Conservation (phyloP, 2,797 vertebrate genomes). For the Toxotes lorentzi region DNA sequence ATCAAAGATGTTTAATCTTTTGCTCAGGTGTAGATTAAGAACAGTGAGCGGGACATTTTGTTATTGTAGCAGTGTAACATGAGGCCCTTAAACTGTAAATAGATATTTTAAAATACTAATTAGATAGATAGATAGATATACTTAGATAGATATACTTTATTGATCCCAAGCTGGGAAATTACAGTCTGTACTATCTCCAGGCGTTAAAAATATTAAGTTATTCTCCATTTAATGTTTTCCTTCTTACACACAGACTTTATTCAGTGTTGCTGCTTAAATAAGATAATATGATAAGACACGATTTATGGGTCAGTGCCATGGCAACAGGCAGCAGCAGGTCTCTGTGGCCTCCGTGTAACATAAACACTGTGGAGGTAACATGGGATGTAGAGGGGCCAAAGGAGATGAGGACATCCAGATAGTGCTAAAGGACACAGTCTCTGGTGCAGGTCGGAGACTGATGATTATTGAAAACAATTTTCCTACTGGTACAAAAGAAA, state of each 20-base stretch:
- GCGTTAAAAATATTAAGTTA: not conserved
- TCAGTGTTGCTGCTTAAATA: conserved; percentile 12
- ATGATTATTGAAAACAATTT: too few species aligned
- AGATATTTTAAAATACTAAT: not conserved
- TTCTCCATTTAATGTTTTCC: not conserved
- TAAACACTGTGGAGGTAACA: not conserved
- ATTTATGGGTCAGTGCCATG: conserved; percentile 32
- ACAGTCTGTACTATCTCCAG: not conserved
- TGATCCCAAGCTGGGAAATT: too few species aligned
- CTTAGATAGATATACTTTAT: too few species aligned
- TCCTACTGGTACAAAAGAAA: too few species aligned
- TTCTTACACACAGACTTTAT: not conserved
- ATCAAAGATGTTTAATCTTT: conserved; percentile 31
- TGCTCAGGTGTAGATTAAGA: not conserved
- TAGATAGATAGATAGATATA: too few species aligned
- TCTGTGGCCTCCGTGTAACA: not conserved
- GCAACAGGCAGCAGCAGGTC: conserved; percentile 15
- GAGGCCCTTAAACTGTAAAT: not conserved
- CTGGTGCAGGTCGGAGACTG: conserved; percentile 16
- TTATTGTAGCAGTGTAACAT: not conserved
- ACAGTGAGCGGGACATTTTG: not conserved
- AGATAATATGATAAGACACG: conserved; percentile 19
- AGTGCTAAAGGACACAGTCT: not conserved
- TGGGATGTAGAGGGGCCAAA: not conserved
- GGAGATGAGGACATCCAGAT: not conserved